phyloP scores from a whole-genome alignment of 2,113 vertebrate genomes.

The Litocranius walleri region DNA sequence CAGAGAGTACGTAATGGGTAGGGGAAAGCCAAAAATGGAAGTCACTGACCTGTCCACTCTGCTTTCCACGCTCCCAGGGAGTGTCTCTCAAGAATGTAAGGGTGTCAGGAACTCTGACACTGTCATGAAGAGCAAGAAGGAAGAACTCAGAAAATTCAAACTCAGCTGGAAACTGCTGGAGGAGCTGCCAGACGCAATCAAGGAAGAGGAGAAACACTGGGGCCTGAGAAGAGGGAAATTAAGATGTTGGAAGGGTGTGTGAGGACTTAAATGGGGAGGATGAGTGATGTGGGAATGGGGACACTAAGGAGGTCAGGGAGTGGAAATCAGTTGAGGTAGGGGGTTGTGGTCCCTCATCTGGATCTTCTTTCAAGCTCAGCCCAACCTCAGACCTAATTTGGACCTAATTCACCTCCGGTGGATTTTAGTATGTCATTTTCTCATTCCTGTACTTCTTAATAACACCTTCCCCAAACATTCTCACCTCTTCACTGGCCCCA shows the following conservation, averaged over 20 bases:
- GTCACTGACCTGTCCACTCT: conserved; percentile 80
- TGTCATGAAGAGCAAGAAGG: conserved; percentile 91
- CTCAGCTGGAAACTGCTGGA: conserved; percentile 86
- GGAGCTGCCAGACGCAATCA: conserved; percentile 94
- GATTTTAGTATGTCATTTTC: neutral
- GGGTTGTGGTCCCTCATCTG: neutral
- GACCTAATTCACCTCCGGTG: neutral
- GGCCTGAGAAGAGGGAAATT: conserved; percentile 78
- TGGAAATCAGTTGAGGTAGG: neutral
- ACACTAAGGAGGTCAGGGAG: neutral
- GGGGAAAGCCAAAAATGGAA: neutral
- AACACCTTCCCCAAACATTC: neutral
- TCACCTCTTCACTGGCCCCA: conserved; percentile 64
- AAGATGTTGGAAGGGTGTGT: conserved; percentile 71
- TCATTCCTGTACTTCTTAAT: neutral
- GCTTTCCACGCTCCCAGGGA: conserved; percentile 86
- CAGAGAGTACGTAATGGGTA: neutral
- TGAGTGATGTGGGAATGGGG: neutral
- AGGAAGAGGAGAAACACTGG: conserved; percentile 94
- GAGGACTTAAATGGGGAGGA: neutral
- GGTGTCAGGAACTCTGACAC: conserved; percentile 87
- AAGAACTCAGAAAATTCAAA: conserved; percentile 93
- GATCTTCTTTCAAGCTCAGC: neutral
- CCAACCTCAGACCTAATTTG: neutral
- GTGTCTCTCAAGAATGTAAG: conserved; percentile 92